Percentiles rank a stretch among this genome's conserved stretches.
These are phyloP conservation scores for Acleris cristana DNA, from an alignment of 2,888 invertebrate species.

Conservation along the genomic window DNA sequence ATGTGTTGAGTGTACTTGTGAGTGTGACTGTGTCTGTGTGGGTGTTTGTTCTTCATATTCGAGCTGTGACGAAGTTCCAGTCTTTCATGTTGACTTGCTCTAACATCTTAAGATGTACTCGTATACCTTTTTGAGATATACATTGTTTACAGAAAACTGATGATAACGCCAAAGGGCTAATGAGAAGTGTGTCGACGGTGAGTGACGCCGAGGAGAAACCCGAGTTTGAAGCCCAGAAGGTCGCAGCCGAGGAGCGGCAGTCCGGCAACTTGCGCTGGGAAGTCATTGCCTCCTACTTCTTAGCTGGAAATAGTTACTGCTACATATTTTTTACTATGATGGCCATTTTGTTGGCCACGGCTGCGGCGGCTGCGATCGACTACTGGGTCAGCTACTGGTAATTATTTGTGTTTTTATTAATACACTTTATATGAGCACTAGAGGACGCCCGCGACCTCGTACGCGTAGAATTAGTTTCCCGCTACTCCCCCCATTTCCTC, in stretches of 20 bases:
- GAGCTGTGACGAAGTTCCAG: too few relatives aligned
- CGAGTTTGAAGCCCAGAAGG: slow-evolving; percentile 70
- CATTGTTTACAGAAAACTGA: slow-evolving; percentile 49
- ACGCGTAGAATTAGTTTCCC: too few relatives aligned
- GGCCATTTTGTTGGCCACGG: slow-evolving; percentile 79
- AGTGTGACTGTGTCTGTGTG: too few relatives aligned
- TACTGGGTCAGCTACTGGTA: slow-evolving; percentile 89
- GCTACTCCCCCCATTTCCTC: too few relatives aligned
- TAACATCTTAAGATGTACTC: too few relatives aligned
- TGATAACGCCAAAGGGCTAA: slow-evolving; percentile 50
- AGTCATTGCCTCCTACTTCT: slow-evolving; percentile 68
- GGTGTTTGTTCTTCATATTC: too few relatives aligned
- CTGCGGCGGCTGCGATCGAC: slow-evolving; percentile 86
- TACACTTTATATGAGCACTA: too few relatives aligned
- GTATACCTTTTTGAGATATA: neutral
- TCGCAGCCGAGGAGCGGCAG: slow-evolving; percentile 67
- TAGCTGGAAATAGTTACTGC: slow-evolving; percentile 62
- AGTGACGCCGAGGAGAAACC: slow-evolving; percentile 58
- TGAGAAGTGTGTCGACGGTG: slow-evolving; percentile 46
- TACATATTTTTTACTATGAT: slow-evolving; percentile 60
- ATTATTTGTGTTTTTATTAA: neutral
- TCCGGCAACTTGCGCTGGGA: slow-evolving; percentile 72
- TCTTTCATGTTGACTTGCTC: too few relatives aligned
- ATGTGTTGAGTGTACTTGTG: too few relatives aligned
- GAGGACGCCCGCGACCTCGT: too few relatives aligned